A percentile compares a stretch with the other conserved stretches of the same genome.
Conservation (phyloP, 2,113 vertebrate genomes). For the Seriola aureovittata region DNA sequence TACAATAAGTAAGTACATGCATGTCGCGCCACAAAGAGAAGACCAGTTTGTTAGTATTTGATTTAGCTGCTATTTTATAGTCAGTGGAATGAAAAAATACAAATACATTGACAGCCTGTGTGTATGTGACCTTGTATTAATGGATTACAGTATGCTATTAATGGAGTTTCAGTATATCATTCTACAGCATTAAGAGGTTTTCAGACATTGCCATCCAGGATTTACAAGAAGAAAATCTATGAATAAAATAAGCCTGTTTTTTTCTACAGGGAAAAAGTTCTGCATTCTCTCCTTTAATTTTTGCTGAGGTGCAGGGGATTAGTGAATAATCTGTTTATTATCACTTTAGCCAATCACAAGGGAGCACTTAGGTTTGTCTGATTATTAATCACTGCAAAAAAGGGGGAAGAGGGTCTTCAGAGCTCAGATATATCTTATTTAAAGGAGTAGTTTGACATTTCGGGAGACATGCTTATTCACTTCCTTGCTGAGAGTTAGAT, state of each 20-base stretch:
- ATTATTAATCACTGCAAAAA: background rate
- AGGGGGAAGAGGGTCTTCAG: background rate
- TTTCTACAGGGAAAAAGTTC: slow-evolving; percentile 21
- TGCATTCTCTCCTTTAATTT: background rate
- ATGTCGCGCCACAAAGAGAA: background rate
- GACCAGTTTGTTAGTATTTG: background rate
- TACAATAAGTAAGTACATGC: slow-evolving; percentile 85
- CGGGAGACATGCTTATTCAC: background rate
- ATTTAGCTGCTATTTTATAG: background rate
- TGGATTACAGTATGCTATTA: slow-evolving; percentile 13
- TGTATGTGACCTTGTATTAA: background rate
- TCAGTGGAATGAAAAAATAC: background rate
- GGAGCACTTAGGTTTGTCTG: slow-evolving; percentile 11
- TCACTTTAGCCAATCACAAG: slow-evolving; percentile 12
- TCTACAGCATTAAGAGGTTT: slow-evolving; percentile 37
- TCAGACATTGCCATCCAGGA: slow-evolving; percentile 19
- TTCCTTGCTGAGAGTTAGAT: background rate
- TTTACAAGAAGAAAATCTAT: slow-evolving; percentile 36
- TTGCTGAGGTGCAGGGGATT: slow-evolving; percentile 48
- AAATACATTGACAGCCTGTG: background rate
- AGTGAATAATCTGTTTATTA: slow-evolving; percentile 29
- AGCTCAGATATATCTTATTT: background rate
- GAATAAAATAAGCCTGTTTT: slow-evolving; percentile 55
- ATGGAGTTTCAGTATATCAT: background rate
- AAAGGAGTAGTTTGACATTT: background rate